These are phyloP conservation scores for Microcaecilia unicolor DNA, from an alignment of 2,797 vertebrate genomes.

Conservation along the genomic window DNA sequence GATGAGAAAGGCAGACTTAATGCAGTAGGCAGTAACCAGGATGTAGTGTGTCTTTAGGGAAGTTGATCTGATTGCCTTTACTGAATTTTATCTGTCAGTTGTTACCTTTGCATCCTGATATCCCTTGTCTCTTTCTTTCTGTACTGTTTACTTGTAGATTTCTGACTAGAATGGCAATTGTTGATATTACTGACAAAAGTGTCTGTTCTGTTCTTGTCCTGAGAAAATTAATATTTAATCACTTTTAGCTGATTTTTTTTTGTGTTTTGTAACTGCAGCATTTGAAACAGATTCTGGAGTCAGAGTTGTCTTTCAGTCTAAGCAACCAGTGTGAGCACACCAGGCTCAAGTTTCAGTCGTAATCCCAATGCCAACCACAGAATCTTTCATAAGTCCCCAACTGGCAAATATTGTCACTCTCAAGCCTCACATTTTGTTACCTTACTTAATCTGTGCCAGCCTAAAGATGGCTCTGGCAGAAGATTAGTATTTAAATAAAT, in stretches of 20 bases:
- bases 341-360: too few species aligned
- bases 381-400: too few species aligned
- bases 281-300: too few species aligned
- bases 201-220: constrained; percentile 1
- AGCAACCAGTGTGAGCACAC: too few species aligned
- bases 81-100: constrained; percentile 33
- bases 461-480: too few species aligned
- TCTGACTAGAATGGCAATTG: constrained; percentile 31
- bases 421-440: too few species aligned
- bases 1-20: constrained; percentile 79
- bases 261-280: neutral
- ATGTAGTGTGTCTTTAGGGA: constrained; percentile 44
- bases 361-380: too few species aligned
- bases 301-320: too few species aligned
- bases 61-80: constrained; percentile 14
- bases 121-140: constrained; percentile 24
- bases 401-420: too few species aligned
- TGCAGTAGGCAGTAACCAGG: constrained; percentile 59
- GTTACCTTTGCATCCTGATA: constrained; percentile 32
- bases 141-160: constrained; percentile 8
- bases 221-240: constrained; percentile 35
- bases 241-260: constrained; percentile 6
- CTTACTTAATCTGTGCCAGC: too few species aligned
- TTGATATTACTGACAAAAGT: constrained; percentile 7
- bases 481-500: too few species aligned